Evolutionary conservation across 92 coral and sea anemone species (phyloP).

Genomic region (Porites divaricata): DNA sequence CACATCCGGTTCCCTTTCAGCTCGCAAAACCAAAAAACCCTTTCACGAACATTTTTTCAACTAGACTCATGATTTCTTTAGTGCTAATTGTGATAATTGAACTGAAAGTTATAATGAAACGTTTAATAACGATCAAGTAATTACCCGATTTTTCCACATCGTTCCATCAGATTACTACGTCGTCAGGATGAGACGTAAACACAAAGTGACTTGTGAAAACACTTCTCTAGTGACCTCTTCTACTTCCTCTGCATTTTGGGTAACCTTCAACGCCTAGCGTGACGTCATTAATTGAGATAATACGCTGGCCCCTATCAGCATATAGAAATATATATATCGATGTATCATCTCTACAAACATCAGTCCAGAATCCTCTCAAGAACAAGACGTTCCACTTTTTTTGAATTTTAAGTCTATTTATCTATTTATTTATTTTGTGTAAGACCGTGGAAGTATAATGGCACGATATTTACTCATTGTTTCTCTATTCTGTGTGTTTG

Average conservation of each 20-base stretch:
- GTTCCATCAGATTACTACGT: background rate
- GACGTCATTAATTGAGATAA: conserved; percentile 18
- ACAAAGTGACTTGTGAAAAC: background rate
- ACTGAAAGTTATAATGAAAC: background rate
- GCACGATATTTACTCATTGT: background rate
- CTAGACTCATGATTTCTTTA: background rate
- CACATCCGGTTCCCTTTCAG: conserved; percentile 9
- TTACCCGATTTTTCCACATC: background rate
- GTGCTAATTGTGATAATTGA: background rate
- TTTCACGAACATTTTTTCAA: background rate
- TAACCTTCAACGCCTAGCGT: conserved; percentile 3
- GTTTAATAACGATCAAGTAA: background rate
- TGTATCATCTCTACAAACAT: background rate
- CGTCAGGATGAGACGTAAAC: too few relatives aligned
- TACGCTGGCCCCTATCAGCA: background rate
- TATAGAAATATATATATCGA: background rate
- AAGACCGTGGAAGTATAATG: background rate
- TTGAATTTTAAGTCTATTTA: background rate
- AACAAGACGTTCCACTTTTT: background rate
- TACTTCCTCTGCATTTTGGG: background rate
- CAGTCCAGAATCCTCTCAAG: background rate
- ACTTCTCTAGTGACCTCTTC: background rate
- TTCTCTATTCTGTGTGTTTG: background rate
- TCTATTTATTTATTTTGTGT: background rate
- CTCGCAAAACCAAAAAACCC: background rate